A percentile compares a stretch with the other conserved stretches of the same genome.
Evolutionary conservation across 2,888 invertebrate genomes (phyloP).

Genomic region (Pristionchus entomophagus): DNA sequence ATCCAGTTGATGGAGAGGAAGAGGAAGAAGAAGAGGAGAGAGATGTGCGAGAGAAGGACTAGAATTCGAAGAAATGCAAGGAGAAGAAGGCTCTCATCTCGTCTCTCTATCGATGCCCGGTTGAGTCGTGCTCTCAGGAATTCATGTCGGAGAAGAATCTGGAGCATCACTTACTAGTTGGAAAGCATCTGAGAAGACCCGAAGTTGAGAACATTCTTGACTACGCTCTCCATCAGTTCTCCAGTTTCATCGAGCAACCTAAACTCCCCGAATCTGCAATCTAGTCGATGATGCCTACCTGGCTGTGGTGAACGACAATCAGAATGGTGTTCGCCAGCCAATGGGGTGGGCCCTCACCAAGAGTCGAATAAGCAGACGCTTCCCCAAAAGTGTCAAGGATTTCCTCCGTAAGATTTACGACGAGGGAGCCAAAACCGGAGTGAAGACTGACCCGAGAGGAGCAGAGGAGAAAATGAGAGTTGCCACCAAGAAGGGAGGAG

Average conservation of each 20-base stretch:
- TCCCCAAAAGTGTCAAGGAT: not conserved
- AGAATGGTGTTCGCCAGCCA: not conserved
- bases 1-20: not conserved
- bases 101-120: not conserved
- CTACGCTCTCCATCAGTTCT: not conserved
- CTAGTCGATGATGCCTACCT: not conserved
- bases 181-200: not conserved
- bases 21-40: not conserved
- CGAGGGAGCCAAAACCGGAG: not conserved
- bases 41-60: not conserved
- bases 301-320: not conserved
- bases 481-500: not conserved
- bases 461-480: not conserved
- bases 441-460: too few relatives aligned
- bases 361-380: not conserved
- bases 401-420: slow-evolving; percentile 12
- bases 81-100: not conserved
- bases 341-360: not conserved
- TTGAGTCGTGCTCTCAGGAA: not conserved
- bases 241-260: not conserved
- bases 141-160: not conserved
- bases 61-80: not conserved
- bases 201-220: not conserved
- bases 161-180: not conserved
- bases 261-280: not conserved